phyloP scores from a whole-genome alignment of 2,113 vertebrate genomes.

The Nycticryphes semicollaris region DNA sequence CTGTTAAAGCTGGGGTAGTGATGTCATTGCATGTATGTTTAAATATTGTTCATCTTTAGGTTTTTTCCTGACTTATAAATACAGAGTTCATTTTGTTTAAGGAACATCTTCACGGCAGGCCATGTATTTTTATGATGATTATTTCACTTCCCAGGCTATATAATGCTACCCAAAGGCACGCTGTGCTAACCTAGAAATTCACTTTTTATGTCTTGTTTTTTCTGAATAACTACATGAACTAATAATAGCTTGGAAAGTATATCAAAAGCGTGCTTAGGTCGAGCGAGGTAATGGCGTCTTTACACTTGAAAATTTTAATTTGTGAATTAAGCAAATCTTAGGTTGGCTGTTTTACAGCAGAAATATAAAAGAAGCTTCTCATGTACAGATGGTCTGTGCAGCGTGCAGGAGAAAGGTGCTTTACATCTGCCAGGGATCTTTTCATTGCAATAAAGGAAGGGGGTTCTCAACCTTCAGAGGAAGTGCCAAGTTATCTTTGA shows the following conservation, averaged over 20 bases:
- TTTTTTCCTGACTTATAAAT: constrained; percentile 11
- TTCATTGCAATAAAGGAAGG: not conserved
- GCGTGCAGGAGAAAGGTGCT: not conserved
- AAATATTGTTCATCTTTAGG: not conserved
- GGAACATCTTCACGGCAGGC: constrained; percentile 14
- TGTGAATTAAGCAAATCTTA: not conserved
- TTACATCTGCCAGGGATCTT: not conserved
- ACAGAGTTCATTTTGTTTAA: constrained; percentile 15
- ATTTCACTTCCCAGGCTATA: constrained; percentile 39
- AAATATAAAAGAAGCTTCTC: not conserved
- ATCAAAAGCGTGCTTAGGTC: not conserved
- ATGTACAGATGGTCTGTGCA: not conserved
- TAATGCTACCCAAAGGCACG: constrained; percentile 42
- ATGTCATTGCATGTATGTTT: not conserved
- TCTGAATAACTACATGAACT: constrained; percentile 19
- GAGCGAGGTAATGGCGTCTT: not conserved
- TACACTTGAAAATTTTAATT: not conserved
- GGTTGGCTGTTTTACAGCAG: not conserved
- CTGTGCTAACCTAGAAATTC: constrained; percentile 55
- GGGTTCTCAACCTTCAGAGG: not conserved
- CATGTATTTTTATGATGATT: constrained; percentile 40
- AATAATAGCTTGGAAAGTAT: not conserved
- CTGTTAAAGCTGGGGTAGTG: not conserved
- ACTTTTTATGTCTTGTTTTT: constrained; percentile 46
- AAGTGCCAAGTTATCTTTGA: not conserved